A percentile compares a stretch with the other conserved stretches of the same genome.
Conservation (phyloP, 2,888 invertebrate species). For the Eupithecia inturbata region DNA sequence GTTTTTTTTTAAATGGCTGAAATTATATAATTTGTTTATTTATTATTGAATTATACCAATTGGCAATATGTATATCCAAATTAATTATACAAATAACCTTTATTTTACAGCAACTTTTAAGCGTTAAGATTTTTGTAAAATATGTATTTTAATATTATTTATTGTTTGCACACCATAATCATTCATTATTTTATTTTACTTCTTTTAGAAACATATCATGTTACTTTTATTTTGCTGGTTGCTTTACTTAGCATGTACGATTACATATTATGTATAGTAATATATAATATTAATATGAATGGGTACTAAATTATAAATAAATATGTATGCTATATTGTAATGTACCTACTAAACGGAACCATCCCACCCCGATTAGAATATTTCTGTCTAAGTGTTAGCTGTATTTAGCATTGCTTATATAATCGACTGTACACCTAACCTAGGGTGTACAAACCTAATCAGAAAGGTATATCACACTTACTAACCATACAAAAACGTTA, state of each 20-base stretch:
- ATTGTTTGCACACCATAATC: conserved; percentile 77
- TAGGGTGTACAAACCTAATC: background rate
- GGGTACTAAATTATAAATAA: conserved; percentile 19
- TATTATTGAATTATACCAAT: conserved; percentile 30
- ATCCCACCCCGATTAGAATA: conserved; percentile 42
- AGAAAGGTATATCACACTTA: background rate
- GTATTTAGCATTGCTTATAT: conserved; percentile 33
- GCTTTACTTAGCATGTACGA: conserved; percentile 64
- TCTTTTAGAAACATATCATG: conserved; percentile 53
- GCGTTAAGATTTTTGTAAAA: conserved; percentile 44
- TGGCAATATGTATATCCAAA: conserved; percentile 42
- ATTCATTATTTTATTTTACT: conserved; percentile 56
- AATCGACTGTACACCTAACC: background rate
- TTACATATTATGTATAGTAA: conserved; percentile 39
- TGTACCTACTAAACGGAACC: conserved; percentile 31
- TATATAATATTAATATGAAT: conserved; percentile 35
- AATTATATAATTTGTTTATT: conserved; percentile 18
- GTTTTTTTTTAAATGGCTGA: conserved; percentile 25
- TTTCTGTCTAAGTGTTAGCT: conserved; percentile 25
- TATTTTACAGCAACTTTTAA: conserved; percentile 33
- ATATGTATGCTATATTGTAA: conserved; percentile 37
- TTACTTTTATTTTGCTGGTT: conserved; percentile 66
- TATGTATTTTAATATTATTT: conserved; percentile 57
- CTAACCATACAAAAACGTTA: background rate
- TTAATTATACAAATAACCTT: conserved; percentile 40